A percentile compares a stretch with the other conserved stretches of the same genome.
Conservation (phyloP, 2,113 vertebrate species). For the Recurvirostra avosetta region DNA sequence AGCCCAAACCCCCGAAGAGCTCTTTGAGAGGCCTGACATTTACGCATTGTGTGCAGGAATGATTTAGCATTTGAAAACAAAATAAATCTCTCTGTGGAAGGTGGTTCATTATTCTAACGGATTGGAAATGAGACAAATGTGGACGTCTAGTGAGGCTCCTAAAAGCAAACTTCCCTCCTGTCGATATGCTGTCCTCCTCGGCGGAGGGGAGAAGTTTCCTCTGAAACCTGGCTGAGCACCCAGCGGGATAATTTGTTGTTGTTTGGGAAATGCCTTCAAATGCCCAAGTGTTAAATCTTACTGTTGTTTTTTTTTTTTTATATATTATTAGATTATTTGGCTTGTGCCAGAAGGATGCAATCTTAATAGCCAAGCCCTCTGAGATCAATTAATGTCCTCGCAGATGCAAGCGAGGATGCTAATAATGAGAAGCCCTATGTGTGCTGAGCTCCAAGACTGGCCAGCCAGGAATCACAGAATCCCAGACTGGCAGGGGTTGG, state of each 20-base stretch:
- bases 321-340: background rate
- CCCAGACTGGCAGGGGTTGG: too few species aligned
- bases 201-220: background rate
- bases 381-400: background rate
- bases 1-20: background rate
- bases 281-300: background rate
- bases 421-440: background rate
- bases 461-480: background rate
- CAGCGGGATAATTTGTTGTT: background rate
- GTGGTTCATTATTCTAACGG: background rate
- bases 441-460: background rate
- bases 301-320: background rate
- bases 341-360: background rate
- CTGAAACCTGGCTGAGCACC: background rate
- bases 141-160: background rate
- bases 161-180: background rate
- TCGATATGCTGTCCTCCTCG: background rate
- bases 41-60: background rate
- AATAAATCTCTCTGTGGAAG: background rate
- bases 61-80: constrained; percentile 30
- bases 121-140: background rate
- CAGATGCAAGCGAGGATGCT: background rate
- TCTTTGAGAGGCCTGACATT: background rate
- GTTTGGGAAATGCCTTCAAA: background rate
- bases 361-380: background rate